Conservation (phyloP, 2,113 vertebrate species). For the Rhabdornis inornatus region DNA sequence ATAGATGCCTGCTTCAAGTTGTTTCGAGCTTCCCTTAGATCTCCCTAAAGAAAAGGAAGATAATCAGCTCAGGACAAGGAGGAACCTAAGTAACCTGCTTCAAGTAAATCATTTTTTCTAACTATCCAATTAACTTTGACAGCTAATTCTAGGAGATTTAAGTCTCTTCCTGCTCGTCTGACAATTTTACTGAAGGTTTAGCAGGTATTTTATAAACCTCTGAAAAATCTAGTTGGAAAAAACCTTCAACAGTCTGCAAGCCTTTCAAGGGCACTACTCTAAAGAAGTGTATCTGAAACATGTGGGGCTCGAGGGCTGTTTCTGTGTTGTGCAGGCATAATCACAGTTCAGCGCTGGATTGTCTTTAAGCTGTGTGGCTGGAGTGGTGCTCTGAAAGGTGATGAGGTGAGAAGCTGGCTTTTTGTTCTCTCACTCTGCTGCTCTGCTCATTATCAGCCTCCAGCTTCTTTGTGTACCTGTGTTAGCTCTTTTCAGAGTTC, state of each 20-base stretch:
- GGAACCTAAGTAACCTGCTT: neutral
- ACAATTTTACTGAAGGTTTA: neutral
- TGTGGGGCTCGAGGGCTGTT: neutral
- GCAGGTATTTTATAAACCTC: neutral
- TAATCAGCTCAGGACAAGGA: neutral
- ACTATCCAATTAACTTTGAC: constrained; percentile 23
- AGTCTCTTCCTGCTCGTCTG: neutral
- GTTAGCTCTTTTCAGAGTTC: neutral
- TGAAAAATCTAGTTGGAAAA: neutral
- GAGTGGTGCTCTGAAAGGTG: neutral
- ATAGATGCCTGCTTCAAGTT: neutral
- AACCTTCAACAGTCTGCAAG: neutral
- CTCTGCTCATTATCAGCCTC: neutral
- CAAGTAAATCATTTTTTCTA: constrained; percentile 2
- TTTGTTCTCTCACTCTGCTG: neutral
- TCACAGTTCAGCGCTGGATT: neutral
- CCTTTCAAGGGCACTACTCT: neutral
- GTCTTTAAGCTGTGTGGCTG: neutral
- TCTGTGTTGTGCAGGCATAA: neutral
- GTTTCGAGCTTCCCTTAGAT: neutral
- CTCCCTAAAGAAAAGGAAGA: neutral
- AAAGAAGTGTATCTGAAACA: neutral
- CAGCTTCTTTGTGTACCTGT: neutral
- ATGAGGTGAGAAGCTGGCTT: neutral
- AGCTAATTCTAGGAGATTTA: constrained; percentile 20